A percentile compares a stretch with the other conserved stretches of the same genome.
Conservation (phyloP, 2,797 vertebrate species). For the Nothura maculosa region DNA sequence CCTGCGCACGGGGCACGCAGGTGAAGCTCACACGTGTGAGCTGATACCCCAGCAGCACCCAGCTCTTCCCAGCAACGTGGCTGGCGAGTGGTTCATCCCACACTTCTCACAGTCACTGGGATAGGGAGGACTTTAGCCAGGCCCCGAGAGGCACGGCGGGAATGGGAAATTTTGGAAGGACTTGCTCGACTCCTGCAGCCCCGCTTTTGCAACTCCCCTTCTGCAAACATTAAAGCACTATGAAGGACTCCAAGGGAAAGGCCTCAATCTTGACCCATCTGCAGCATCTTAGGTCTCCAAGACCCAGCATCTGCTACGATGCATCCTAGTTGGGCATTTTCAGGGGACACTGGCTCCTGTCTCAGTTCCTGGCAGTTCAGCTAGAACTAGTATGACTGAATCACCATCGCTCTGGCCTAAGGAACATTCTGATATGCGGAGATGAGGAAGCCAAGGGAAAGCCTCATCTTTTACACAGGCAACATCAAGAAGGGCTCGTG, state of each 20-base stretch:
- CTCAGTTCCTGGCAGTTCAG: neutral
- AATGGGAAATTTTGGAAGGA: neutral
- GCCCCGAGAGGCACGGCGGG: accelerated
- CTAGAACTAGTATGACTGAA: neutral
- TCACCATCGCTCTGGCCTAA: neutral
- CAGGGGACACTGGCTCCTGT: neutral
- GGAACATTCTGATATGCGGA: neutral
- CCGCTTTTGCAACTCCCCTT: neutral
- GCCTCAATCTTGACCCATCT: neutral
- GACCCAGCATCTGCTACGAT: neutral
- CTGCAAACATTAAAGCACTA: neutral
- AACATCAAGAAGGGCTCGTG: neutral
- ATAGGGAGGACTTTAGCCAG: neutral
- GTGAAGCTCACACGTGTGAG: neutral
- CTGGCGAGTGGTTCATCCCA: neutral
- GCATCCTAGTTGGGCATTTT: neutral
- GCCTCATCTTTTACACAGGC: neutral
- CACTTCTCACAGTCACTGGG: accelerated
- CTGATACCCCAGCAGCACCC: neutral
- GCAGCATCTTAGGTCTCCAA: neutral
- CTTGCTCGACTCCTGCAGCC: neutral
- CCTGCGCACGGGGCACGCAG: no score
- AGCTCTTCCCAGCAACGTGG: neutral
- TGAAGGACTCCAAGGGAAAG: neutral
- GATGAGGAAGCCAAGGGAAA: neutral